Evolutionary conservation across 2,888 invertebrate species (phyloP).

Genomic region (Dynastes hyllus): DNA sequence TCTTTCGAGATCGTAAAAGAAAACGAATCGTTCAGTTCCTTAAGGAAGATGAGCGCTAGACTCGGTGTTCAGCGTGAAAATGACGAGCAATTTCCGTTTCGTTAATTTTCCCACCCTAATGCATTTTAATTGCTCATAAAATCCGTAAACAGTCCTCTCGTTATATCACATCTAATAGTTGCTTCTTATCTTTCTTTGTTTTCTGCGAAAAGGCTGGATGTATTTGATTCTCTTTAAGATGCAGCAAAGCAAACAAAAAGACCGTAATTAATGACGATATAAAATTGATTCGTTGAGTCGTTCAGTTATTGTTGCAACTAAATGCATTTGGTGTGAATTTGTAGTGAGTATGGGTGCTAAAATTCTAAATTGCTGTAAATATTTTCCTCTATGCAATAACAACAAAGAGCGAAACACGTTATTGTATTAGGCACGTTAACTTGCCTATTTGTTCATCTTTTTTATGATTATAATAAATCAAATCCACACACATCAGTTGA

Average conservation of each 20-base stretch:
- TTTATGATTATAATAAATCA: too few species aligned
- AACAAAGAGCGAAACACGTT: too few species aligned
- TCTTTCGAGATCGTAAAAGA: constrained; percentile 33
- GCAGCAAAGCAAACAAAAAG: neutral
- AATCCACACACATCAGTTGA: too few species aligned
- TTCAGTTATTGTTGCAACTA: neutral
- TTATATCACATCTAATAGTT: neutral
- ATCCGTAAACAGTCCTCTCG: constrained; percentile 19
- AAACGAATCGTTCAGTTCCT: constrained; percentile 19
- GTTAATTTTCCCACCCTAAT: constrained; percentile 35
- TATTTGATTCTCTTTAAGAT: neutral
- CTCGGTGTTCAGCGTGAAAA: neutral
- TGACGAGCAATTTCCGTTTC: constrained; percentile 32
- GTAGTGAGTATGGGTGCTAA: neutral
- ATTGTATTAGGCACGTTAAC: too few species aligned
- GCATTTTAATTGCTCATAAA: constrained; percentile 41
- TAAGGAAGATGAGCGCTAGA: neutral
- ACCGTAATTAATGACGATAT: neutral
- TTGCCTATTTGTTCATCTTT: too few species aligned
- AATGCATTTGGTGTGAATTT: neutral
- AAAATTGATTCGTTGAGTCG: neutral
- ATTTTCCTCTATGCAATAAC: neutral
- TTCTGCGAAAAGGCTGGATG: neutral
- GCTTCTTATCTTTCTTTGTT: neutral
- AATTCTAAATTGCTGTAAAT: neutral